These are phyloP conservation scores for Ctenicera cuprea DNA, from an alignment of 2,888 invertebrate genomes.

Conservation along the genomic window DNA sequence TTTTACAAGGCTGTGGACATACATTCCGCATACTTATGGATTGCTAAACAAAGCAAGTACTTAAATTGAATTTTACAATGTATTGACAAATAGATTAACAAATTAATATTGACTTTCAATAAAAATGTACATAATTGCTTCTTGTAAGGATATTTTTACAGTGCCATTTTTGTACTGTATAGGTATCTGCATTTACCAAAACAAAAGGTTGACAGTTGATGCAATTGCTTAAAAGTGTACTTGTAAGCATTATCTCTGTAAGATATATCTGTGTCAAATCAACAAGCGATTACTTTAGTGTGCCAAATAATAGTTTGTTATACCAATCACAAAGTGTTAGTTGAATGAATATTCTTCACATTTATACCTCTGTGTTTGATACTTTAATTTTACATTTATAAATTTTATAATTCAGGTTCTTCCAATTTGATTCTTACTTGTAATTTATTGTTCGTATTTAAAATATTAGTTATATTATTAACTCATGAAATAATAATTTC, in stretches of 20 bases:
- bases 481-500: not conserved
- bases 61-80: conserved; percentile 42
- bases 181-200: conserved; percentile 39
- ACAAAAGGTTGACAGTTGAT: conserved; percentile 34
- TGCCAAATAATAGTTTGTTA: conserved; percentile 48
- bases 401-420: conserved; percentile 25
- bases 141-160: conserved; percentile 63
- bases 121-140: conserved; percentile 55
- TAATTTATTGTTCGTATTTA: conserved; percentile 27
- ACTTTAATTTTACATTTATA: conserved; percentile 1
- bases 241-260: conserved; percentile 43
- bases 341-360: not conserved
- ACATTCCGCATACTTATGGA: conserved; percentile 61
- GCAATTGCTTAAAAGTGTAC: conserved; percentile 27
- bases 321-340: conserved; percentile 23
- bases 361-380: not conserved
- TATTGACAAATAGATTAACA: conserved; percentile 33
- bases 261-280: conserved; percentile 60
- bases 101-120: conserved; percentile 22
- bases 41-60: conserved; percentile 57
- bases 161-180: conserved; percentile 63
- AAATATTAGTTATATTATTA: conserved; percentile 1
- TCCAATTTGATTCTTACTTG: conserved; percentile 18
- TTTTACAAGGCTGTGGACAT: conserved; percentile 62
- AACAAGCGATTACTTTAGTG: conserved; percentile 40